phyloP scores from a whole-genome alignment of 2,797 vertebrate species.

The Paguma larvata region DNA sequence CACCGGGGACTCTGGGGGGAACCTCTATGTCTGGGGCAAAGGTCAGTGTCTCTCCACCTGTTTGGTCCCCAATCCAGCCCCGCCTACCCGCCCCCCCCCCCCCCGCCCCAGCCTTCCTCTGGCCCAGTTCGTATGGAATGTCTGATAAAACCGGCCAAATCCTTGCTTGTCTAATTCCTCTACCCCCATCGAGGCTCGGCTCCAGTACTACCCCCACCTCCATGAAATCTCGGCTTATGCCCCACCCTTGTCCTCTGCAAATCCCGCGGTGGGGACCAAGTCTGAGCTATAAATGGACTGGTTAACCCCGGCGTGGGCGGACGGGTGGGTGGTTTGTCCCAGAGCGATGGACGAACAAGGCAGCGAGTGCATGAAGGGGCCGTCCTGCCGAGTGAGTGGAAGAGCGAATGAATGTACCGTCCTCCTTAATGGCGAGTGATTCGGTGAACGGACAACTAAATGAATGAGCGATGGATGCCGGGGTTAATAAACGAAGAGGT shows the following conservation, averaged over 20 bases:
- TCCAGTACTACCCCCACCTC: neutral
- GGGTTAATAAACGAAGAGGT: neutral
- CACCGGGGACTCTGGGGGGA: conserved; percentile 96
- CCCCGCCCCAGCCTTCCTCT: neutral
- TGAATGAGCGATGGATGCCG: neutral
- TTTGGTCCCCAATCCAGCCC: neutral
- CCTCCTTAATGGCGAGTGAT: neutral
- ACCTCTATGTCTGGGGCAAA: conserved; percentile 96
- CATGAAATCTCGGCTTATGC: neutral
- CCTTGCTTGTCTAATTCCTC: neutral
- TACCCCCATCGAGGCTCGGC: neutral
- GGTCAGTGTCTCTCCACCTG: conserved; percentile 86
- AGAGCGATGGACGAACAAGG: neutral
- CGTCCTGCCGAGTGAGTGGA: neutral
- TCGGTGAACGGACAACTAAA: neutral
- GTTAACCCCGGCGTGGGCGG: neutral
- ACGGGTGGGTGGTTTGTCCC: neutral
- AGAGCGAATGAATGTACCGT: neutral
- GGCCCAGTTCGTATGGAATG: neutral
- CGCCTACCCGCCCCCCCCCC: too few species aligned
- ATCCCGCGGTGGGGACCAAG: neutral
- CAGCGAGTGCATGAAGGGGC: neutral
- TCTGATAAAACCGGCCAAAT: neutral
- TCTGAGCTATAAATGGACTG: neutral
- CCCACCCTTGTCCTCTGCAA: neutral